Conservation (phyloP, 2,113 vertebrate genomes). For the Gasterosteus aculeatus region DNA sequence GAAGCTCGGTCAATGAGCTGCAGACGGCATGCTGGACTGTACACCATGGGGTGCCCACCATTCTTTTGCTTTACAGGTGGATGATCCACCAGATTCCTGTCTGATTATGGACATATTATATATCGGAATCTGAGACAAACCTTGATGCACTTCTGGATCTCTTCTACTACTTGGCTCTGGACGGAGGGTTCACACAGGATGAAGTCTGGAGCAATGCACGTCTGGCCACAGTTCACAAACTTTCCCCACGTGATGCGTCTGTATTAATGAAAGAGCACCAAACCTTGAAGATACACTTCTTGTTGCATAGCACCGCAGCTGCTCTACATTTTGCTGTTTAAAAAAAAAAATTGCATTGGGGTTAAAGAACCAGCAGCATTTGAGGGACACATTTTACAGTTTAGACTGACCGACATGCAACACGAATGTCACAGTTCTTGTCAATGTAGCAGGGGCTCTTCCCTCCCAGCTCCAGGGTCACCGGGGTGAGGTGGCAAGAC, state of each 20-base stretch:
- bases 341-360: not conserved
- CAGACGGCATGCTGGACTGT: not conserved
- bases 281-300: not conserved
- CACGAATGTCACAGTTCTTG: constrained; percentile 85
- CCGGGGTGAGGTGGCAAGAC: constrained; percentile 88
- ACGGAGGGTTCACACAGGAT: constrained; percentile 89
- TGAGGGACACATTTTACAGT: not conserved
- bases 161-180: constrained; percentile 84
- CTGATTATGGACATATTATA: not conserved
- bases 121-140: constrained; percentile 60
- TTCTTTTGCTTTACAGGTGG: not conserved
- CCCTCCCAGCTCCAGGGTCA: constrained; percentile 93
- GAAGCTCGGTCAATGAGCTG: not conserved
- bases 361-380: not conserved
- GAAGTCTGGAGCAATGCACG: constrained; percentile 94
- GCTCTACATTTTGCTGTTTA: no score
- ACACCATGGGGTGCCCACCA: not conserved
- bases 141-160: constrained; percentile 82
- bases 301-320: not conserved
- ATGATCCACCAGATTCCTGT: not conserved
- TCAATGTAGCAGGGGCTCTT: constrained; percentile 95
- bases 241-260: constrained; percentile 93
- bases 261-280: not conserved
- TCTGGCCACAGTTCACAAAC: constrained; percentile 93
- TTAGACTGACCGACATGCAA: constrained; percentile 84